Conservation (phyloP, 2,113 vertebrate genomes). For the Aix galericulata region DNA sequence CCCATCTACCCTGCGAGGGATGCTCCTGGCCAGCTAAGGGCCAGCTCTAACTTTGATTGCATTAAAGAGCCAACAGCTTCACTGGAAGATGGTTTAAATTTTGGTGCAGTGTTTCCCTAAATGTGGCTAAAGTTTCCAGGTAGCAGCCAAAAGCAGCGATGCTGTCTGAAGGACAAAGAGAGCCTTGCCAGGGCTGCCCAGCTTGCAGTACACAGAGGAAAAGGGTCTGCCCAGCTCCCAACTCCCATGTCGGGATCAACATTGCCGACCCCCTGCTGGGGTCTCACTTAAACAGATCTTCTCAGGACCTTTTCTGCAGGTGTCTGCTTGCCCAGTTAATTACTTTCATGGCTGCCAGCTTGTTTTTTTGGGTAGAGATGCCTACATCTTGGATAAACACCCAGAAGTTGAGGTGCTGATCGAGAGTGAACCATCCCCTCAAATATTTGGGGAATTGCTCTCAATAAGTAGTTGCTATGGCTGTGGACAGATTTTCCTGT, state of each 20-base stretch:
- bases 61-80: not conserved
- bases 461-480: slow-evolving; percentile 9
- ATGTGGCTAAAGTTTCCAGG: not conserved
- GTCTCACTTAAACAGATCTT: not conserved
- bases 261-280: not conserved
- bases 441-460: not conserved
- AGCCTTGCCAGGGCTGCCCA: not conserved
- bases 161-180: not conserved
- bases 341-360: not conserved
- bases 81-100: not conserved
- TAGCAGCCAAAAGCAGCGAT: accelerated
- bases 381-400: not conserved
- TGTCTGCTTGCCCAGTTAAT: not conserved
- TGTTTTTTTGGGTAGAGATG: not conserved
- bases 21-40: not conserved
- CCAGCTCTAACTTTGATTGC: not conserved
- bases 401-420: not conserved
- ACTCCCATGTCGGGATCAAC: accelerated
- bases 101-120: not conserved
- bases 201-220: not conserved
- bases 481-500: slow-evolving; percentile 28
- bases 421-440: not conserved
- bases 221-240: not conserved
- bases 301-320: not conserved
- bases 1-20: accelerated